These are phyloP conservation scores for Chrysolina oricalcia DNA, from an alignment of 2,888 invertebrate species.

Conservation along the genomic window DNA sequence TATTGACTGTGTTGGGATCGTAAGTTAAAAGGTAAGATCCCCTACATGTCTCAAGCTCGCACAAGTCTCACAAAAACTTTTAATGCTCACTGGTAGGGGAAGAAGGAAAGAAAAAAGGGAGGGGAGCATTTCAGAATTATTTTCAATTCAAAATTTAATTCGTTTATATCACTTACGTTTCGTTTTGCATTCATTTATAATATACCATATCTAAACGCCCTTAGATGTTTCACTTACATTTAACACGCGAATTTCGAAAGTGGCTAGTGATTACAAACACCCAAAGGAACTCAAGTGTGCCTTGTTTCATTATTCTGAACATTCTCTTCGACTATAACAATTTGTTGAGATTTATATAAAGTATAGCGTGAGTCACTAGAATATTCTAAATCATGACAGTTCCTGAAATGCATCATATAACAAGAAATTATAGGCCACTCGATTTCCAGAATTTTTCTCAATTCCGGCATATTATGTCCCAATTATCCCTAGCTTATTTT, in stretches of 20 bases:
- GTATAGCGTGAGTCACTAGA: background rate
- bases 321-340: background rate
- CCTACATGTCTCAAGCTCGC: too few species aligned
- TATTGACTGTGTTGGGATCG: too few species aligned
- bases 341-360: background rate
- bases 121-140: too few species aligned
- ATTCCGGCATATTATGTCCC: too few species aligned
- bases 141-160: background rate
- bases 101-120: too few species aligned
- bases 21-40: too few species aligned
- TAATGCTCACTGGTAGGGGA: too few species aligned
- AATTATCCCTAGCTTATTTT: too few species aligned
- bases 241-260: constrained; percentile 7
- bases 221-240: background rate
- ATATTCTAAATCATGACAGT: background rate
- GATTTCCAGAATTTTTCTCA: too few species aligned
- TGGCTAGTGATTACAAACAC: background rate
- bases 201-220: too few species aligned
- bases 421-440: background rate
- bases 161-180: background rate
- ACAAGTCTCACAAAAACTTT: too few species aligned
- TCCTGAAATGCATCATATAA: background rate
- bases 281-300: background rate
- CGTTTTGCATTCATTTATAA: background rate
- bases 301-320: background rate